These are phyloP conservation scores for Heterodera carotae DNA, from an alignment of 1,140 invertebrate genomes.

Conservation along the genomic window DNA sequence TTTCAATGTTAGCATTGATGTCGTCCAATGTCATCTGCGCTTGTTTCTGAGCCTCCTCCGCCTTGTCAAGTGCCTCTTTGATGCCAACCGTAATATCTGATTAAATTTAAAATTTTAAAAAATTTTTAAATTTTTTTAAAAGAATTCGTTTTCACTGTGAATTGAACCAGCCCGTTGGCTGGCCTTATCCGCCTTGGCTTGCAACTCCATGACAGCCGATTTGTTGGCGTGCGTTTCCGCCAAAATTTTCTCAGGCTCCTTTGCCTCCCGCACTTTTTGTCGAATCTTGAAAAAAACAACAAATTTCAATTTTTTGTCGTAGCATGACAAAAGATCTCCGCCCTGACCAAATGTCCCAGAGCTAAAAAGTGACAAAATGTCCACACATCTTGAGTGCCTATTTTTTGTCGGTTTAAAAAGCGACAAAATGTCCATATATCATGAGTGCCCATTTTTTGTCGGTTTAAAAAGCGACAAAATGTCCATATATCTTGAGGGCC, in stretches of 20 bases:
- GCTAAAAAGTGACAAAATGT: too few species aligned
- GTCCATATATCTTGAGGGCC: too few species aligned
- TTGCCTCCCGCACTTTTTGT: conserved; percentile 60
- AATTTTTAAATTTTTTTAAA: background rate
- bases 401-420: too few species aligned
- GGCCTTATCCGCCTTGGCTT: conserved; percentile 53
- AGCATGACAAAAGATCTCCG: too few species aligned
- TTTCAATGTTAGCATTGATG: conserved; percentile 41
- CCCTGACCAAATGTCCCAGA: too few species aligned
- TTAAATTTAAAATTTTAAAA: conserved; percentile 12
- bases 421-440: too few species aligned
- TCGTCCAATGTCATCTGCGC: conserved; percentile 43
- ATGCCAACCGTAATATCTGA: conserved; percentile 43
- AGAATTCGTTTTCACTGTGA: conserved; percentile 39
- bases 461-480: too few species aligned
- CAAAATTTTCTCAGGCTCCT: conserved; percentile 63
- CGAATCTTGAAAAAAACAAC: conserved; percentile 50
- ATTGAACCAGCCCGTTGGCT: conserved; percentile 44
- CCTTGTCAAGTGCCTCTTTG: conserved; percentile 44
- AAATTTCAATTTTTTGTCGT: too few species aligned
- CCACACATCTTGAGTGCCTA: too few species aligned
- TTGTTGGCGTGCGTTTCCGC: conserved; percentile 60
- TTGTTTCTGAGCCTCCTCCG: conserved; percentile 41
- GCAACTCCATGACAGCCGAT: conserved; percentile 54
- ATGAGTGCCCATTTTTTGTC: too few species aligned